Evolutionary conservation across 1,140 invertebrate species (phyloP).

Genomic region (Drosophila pallidifrons): DNA sequence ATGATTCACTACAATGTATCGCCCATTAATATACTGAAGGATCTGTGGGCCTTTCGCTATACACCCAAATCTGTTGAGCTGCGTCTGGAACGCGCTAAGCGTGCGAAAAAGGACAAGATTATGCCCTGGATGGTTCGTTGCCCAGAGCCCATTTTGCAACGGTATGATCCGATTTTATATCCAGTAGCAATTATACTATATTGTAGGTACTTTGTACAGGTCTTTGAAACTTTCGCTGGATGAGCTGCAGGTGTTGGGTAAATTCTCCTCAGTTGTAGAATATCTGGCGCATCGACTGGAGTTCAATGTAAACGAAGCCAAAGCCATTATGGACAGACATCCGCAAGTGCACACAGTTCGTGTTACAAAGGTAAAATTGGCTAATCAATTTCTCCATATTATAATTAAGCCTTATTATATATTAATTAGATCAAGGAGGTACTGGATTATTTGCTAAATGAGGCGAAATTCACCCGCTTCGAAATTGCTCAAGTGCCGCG

Average conservation of each 20-base stretch:
- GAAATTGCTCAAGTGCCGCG: constrained; percentile 86
- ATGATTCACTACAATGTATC: constrained; percentile 84
- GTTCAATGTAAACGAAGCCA: constrained; percentile 79
- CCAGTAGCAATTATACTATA: neutral
- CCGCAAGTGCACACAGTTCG: constrained; percentile 85
- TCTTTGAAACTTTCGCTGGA: constrained; percentile 84
- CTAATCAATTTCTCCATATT: too few relatives aligned
- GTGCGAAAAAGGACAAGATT: constrained; percentile 84
- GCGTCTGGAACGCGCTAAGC: constrained; percentile 82
- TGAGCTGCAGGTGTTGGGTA: constrained; percentile 85
- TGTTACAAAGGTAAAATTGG: constrained; percentile 84
- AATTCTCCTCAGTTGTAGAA: constrained; percentile 81
- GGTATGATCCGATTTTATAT: constrained; percentile 16
- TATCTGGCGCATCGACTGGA: constrained; percentile 85
- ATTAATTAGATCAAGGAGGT: constrained; percentile 84
- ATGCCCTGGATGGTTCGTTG: constrained; percentile 87
- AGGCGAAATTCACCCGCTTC: constrained; percentile 84
- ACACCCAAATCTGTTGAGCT: constrained; percentile 77
- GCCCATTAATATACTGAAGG: constrained; percentile 85
- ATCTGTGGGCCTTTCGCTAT: constrained; percentile 86
- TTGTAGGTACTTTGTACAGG: constrained; percentile 38
- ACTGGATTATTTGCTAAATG: constrained; percentile 85
- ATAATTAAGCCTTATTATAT: neutral
- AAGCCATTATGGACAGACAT: constrained; percentile 84
- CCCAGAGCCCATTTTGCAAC: constrained; percentile 83